Conservation (phyloP, 2,113 vertebrate genomes). For the Oncorhynchus kisutch region DNA sequence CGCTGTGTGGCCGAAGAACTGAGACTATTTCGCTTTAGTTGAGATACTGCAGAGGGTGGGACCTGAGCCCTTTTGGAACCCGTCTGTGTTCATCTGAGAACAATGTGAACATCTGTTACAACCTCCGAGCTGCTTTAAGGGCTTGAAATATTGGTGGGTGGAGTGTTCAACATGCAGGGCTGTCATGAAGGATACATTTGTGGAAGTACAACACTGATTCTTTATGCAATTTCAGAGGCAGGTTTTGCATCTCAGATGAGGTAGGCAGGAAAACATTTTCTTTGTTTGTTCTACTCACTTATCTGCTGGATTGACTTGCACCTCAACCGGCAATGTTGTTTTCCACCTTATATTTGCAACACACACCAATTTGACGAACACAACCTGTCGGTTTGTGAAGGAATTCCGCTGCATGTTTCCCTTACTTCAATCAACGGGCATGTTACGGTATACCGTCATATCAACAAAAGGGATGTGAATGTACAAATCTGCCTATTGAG, state of each 20-base stretch:
- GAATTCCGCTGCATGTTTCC: background rate
- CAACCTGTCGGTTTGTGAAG: background rate
- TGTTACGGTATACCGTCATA: background rate
- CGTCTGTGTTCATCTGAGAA: background rate
- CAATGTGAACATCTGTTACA: constrained; percentile 38
- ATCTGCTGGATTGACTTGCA: background rate
- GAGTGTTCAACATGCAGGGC: constrained; percentile 11
- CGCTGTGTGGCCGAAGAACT: no score
- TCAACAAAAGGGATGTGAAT: no score
- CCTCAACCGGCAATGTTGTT: constrained; percentile 10
- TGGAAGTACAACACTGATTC: constrained; percentile 11
- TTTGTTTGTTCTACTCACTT: background rate
- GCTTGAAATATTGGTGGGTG: constrained; percentile 21
- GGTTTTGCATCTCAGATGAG: background rate
- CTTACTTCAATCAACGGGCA: background rate
- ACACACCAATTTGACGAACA: constrained; percentile 16
- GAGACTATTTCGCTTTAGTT: no score
- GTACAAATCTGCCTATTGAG: background rate
- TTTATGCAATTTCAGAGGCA: background rate
- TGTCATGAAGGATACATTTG: constrained; percentile 17
- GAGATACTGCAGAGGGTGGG: background rate
- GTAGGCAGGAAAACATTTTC: background rate
- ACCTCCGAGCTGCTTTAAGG: constrained; percentile 10
- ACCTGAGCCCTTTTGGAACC: background rate
- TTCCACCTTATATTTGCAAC: constrained; percentile 26